These are phyloP conservation scores for Balaenoptera acutorostrata DNA, from an alignment of 2,113 vertebrate species.

Conservation along the genomic window DNA sequence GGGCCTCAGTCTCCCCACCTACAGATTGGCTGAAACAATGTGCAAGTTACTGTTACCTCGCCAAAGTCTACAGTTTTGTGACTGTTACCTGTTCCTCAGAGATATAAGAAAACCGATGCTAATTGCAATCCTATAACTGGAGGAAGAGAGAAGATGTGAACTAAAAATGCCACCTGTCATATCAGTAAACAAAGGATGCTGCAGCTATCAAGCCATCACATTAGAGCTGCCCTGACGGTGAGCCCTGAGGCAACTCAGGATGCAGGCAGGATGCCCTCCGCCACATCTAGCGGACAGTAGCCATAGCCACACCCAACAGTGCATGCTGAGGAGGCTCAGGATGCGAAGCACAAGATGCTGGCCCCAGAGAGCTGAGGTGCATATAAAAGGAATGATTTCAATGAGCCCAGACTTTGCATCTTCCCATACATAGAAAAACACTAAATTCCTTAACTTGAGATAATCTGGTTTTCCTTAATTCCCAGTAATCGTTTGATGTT, in stretches of 20 bases:
- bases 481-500: not conserved
- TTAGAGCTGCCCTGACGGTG: not conserved
- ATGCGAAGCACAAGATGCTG: not conserved
- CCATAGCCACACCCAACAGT: not conserved
- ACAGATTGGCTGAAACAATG: not conserved
- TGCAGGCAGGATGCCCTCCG: not conserved
- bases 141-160: not conserved
- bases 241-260: not conserved
- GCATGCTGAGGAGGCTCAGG: not conserved
- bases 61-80: not conserved
- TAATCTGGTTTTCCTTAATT: not conserved
- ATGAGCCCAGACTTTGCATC: not conserved
- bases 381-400: not conserved
- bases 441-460: not conserved
- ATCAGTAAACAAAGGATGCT: not conserved
- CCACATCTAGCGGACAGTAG: not conserved
- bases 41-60: not conserved
- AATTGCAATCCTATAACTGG: not conserved
- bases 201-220: not conserved
- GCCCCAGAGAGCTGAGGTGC: not conserved
- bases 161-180: not conserved
- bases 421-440: not conserved
- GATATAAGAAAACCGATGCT: not conserved
- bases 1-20: not conserved
- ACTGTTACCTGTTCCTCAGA: not conserved